These are phyloP conservation scores for Chymomyza fuscimana DNA, from an alignment of 2,888 invertebrate species.

Conservation along the genomic window DNA sequence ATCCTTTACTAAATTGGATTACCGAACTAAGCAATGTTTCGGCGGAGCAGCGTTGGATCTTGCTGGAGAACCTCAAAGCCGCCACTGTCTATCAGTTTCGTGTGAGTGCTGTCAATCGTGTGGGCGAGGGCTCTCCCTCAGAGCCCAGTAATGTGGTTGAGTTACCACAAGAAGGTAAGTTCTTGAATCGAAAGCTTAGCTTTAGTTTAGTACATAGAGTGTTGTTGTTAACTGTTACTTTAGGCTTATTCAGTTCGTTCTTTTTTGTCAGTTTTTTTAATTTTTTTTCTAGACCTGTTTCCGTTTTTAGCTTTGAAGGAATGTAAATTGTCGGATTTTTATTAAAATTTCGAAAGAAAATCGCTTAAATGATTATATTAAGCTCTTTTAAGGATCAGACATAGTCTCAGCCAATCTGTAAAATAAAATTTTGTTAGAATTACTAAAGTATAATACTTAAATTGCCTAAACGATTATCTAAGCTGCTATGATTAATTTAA, in stretches of 20 bases:
- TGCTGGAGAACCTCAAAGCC: slow-evolving; percentile 93
- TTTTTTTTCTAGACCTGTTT: slow-evolving; percentile 14
- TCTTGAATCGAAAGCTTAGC: background rate
- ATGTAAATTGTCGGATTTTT: background rate
- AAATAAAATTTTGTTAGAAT: too few species aligned
- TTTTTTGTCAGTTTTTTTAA: slow-evolving; percentile 21
- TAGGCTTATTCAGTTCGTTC: slow-evolving; percentile 8
- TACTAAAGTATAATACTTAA: too few species aligned
- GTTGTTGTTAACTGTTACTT: slow-evolving; percentile 25
- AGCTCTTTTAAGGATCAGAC: too few species aligned
- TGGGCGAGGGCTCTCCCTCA: slow-evolving; percentile 96
- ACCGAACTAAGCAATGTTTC: slow-evolving; percentile 93
- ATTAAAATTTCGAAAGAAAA: too few species aligned
- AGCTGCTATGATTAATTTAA: too few species aligned
- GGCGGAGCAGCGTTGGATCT: slow-evolving; percentile 87
- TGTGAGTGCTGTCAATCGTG: slow-evolving; percentile 97
- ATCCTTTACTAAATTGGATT: slow-evolving; percentile 92
- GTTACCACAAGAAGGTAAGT: slow-evolving; percentile 96
- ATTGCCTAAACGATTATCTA: too few species aligned
- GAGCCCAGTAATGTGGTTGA: slow-evolving; percentile 93
- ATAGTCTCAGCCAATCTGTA: too few species aligned
- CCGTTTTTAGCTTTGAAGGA: background rate
- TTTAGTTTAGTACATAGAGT: slow-evolving; percentile 20
- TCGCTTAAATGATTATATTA: too few species aligned
- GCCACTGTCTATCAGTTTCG: slow-evolving; percentile 98